phyloP scores from a whole-genome alignment of 2,797 vertebrate species.

The Siniperca obscura region DNA sequence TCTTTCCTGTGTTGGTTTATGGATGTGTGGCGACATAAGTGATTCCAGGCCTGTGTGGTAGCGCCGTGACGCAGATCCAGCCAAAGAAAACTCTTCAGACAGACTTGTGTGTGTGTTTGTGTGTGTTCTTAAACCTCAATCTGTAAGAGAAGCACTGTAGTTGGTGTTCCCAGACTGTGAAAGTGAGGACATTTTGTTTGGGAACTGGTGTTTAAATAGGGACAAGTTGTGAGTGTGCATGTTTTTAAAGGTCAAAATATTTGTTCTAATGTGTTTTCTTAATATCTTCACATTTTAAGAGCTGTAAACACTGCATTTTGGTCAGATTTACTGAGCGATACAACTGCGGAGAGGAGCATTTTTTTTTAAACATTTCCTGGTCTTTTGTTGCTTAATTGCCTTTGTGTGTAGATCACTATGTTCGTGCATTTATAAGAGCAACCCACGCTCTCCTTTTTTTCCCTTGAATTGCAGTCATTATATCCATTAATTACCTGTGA shows the following conservation, averaged over 20 bases:
- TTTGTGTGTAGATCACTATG: constrained; percentile 50
- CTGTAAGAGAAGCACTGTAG: neutral
- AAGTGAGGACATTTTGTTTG: neutral
- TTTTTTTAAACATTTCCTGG: neutral
- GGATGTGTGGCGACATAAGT: constrained; percentile 73
- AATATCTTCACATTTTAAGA: constrained; percentile 4
- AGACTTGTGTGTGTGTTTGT: constrained; percentile 32
- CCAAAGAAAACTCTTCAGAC: constrained; percentile 57
- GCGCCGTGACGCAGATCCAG: constrained; percentile 62
- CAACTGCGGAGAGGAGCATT: neutral
- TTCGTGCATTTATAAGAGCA: constrained; percentile 44
- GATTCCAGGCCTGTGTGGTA: constrained; percentile 71
- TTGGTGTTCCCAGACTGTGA: constrained; percentile 7
- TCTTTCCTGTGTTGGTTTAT: constrained; percentile 77
- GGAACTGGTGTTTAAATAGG: neutral
- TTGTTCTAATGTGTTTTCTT: neutral
- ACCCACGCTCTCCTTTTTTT: constrained; percentile 33
- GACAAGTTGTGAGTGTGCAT: neutral
- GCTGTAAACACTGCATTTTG: neutral
- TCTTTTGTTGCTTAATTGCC: constrained; percentile 25
- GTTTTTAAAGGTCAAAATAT: constrained; percentile 20
- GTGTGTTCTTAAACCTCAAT: constrained; percentile 19
- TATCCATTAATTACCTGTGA: constrained; percentile 86
- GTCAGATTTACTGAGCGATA: constrained; percentile 17
- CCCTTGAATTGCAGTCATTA: constrained; percentile 79